Conservation (phyloP, 53 echinoderm and acorn worm genomes). For the Holothuria leucospilota region DNA sequence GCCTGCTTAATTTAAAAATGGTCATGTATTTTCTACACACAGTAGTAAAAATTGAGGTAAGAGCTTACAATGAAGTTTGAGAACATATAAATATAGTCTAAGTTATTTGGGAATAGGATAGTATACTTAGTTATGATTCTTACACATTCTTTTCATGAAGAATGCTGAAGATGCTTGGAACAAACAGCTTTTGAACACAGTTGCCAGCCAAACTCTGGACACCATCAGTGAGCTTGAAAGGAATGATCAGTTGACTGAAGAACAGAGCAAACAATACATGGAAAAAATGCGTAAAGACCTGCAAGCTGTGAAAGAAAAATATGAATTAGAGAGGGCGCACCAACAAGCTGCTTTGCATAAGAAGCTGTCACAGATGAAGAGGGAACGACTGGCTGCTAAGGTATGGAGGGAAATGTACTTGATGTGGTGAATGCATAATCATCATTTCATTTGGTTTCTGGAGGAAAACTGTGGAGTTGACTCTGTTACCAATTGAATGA, state of each 20-base stretch:
- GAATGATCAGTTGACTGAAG: conserved; percentile 75
- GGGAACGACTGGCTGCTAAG: conserved; percentile 76
- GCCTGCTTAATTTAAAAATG: too few relatives aligned
- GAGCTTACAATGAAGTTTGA: too few relatives aligned
- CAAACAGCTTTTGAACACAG: conserved; percentile 79
- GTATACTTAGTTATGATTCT: too few relatives aligned
- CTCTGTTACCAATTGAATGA: too few relatives aligned
- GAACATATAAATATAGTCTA: too few relatives aligned
- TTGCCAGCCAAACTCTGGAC: conserved; percentile 79
- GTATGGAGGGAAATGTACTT: conserved; percentile 39
- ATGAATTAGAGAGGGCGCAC: conserved; percentile 74
- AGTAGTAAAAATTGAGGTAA: too few relatives aligned
- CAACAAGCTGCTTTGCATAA: conserved; percentile 88
- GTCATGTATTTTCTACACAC: too few relatives aligned
- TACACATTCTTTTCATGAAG: conserved; percentile 42
- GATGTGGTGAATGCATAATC: too few relatives aligned
- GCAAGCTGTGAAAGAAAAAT: conserved; percentile 70
- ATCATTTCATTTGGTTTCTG: too few relatives aligned
- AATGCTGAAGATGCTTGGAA: conserved; percentile 81
- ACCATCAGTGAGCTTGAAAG: conserved; percentile 71
- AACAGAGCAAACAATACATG: conserved; percentile 62
- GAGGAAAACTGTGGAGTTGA: too few relatives aligned
- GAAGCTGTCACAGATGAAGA: conserved; percentile 87
- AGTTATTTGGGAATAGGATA: too few relatives aligned
- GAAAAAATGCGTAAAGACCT: conserved; percentile 75